These are phyloP conservation scores for Miichthys miiuy DNA, from an alignment of 2,797 vertebrate species.

Conservation along the genomic window DNA sequence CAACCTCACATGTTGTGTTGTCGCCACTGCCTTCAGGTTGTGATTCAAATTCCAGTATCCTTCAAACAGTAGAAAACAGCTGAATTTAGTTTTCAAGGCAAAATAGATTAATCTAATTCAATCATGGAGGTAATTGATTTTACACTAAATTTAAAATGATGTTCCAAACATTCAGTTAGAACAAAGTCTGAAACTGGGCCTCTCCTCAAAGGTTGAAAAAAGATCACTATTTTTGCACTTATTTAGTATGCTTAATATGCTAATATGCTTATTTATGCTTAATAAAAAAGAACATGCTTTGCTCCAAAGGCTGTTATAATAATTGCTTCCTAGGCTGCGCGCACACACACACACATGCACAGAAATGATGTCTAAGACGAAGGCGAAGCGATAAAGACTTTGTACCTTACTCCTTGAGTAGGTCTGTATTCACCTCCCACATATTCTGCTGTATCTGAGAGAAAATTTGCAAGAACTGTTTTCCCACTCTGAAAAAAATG, in stretches of 20 bases:
- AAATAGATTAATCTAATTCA: neutral
- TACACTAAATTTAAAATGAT: neutral
- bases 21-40: conserved; percentile 80
- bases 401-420: conserved; percentile 94
- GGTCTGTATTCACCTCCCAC: conserved; percentile 90
- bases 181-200: no score
- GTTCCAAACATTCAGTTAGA: neutral
- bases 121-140: neutral
- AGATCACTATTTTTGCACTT: no score
- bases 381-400: neutral
- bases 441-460: conserved; percentile 90
- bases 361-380: no score
- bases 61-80: conserved; percentile 63
- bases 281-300: no score
- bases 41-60: conserved; percentile 96
- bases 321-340: no score
- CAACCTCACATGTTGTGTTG: conserved; percentile 90
- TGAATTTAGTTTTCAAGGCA: neutral
- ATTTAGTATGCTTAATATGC: no score
- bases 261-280: no score
- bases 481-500: conserved; percentile 90
- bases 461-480: conserved; percentile 92
- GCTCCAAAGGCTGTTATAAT: no score
- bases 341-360: no score
- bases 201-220: no score